Percentiles rank a stretch among this genome's conserved stretches.
Conservation (phyloP, 2,797 vertebrate genomes). For the Anas acuta region DNA sequence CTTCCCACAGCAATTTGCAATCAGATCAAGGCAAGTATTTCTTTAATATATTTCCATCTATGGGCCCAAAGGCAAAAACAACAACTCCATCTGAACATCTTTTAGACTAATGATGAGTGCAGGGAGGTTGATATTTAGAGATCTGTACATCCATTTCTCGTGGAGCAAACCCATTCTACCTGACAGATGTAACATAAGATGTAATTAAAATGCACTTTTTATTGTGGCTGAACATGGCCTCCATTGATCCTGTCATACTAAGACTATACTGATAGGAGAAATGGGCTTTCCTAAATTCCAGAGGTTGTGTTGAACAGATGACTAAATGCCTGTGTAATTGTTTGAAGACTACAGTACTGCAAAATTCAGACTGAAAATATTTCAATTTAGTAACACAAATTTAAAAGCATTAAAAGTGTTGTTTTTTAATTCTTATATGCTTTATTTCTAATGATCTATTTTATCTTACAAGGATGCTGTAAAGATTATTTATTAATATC, state of each 20-base stretch:
- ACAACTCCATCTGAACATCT: background rate
- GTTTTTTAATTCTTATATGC: background rate
- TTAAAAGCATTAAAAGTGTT: background rate
- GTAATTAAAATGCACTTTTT: background rate
- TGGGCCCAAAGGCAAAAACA: background rate
- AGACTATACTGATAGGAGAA: background rate
- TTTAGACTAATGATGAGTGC: background rate
- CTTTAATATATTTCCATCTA: background rate
- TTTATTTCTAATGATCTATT: constrained; percentile 27
- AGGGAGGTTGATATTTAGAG: background rate
- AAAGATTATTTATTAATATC: background rate
- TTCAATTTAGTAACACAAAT: constrained; percentile 7
- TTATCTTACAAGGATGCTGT: background rate
- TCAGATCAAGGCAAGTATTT: background rate
- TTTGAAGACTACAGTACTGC: background rate
- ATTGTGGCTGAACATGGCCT: background rate
- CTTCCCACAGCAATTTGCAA: background rate
- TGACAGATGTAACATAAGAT: background rate
- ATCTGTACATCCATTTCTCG: background rate
- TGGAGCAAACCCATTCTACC: background rate
- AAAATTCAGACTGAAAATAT: background rate
- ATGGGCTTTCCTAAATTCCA: background rate
- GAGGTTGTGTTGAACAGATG: background rate
- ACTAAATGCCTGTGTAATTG: background rate
- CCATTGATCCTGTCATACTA: background rate